These are phyloP conservation scores for Sinocyclocheilus anophthalmus DNA, from an alignment of 2,113 vertebrate species.

Conservation along the genomic window DNA sequence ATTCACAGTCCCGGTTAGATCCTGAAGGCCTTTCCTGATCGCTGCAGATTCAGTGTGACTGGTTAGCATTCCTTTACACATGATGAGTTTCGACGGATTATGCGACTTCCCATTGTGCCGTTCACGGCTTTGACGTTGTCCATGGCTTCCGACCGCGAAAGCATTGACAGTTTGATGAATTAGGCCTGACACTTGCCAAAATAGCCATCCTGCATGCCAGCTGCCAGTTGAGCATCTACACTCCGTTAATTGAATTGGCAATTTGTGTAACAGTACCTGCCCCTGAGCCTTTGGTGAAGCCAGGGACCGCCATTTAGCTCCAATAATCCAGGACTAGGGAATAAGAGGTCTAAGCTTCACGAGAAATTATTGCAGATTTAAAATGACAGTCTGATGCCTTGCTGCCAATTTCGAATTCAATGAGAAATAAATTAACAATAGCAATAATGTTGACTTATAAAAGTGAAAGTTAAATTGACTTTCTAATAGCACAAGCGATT, in stretches of 20 bases:
- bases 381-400: constrained; percentile 88
- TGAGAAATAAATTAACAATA: constrained; percentile 93
- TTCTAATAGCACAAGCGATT: constrained; percentile 80
- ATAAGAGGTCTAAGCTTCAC: constrained; percentile 87
- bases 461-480: constrained; percentile 92
- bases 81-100: constrained; percentile 60
- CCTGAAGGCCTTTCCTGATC: not conserved
- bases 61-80: not conserved
- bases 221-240: constrained; percentile 89
- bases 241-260: constrained; percentile 95
- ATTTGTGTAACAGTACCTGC: constrained; percentile 92
- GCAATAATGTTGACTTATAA: constrained; percentile 92
- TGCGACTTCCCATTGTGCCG: constrained; percentile 77
- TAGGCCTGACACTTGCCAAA: constrained; percentile 94
- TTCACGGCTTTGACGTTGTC: constrained; percentile 78
- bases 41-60: not conserved
- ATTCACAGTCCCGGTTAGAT: not conserved
- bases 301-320: constrained; percentile 86
- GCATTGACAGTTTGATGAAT: constrained; percentile 92
- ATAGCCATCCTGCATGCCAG: constrained; percentile 83
- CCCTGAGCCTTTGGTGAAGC: constrained; percentile 81
- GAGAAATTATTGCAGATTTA: constrained; percentile 90
- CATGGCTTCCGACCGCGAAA: constrained; percentile 80
- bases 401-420: constrained; percentile 90
- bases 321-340: constrained; percentile 87